Percentiles rank a stretch among this genome's conserved stretches.
phyloP scores from a whole-genome alignment of 2,113 vertebrate species.

The Melanocharis versteri region DNA sequence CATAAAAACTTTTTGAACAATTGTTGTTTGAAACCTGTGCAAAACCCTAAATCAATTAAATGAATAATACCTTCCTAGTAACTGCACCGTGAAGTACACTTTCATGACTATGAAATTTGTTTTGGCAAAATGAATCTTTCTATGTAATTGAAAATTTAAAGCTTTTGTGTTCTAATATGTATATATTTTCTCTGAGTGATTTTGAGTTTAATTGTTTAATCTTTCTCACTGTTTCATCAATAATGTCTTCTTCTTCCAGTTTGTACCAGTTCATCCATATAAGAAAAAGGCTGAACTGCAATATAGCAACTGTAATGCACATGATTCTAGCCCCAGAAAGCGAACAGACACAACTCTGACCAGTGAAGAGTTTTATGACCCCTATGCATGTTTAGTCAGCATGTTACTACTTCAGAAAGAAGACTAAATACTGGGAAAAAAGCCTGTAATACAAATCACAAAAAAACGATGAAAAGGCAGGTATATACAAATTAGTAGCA shows the following conservation, averaged over 20 bases:
- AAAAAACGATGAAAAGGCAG: rapidly evolving
- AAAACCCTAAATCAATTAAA: not conserved
- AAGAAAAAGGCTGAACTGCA: not conserved
- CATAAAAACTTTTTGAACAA: not conserved
- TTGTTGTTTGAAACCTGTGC: not conserved
- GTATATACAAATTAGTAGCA: not conserved
- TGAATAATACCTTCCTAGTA: not conserved
- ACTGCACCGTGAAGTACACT: not conserved
- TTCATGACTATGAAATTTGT: not conserved
- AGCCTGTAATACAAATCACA: not conserved
- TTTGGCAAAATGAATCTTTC: not conserved
- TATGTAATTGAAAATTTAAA: not conserved
- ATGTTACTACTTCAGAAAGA: not conserved
- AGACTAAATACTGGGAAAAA: not conserved
- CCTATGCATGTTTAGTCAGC: not conserved
- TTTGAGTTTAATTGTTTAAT: not conserved
- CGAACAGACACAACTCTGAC: not conserved
- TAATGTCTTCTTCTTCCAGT: not conserved
- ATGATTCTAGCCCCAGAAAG: not conserved
- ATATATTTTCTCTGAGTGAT: not conserved
- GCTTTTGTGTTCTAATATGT: not conserved
- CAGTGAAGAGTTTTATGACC: not conserved
- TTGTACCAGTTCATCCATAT: not conserved
- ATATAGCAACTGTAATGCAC: not conserved
- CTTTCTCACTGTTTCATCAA: not conserved